These are phyloP conservation scores for Papilio glaucus DNA, from an alignment of 1,140 invertebrate genomes.

Conservation along the genomic window DNA sequence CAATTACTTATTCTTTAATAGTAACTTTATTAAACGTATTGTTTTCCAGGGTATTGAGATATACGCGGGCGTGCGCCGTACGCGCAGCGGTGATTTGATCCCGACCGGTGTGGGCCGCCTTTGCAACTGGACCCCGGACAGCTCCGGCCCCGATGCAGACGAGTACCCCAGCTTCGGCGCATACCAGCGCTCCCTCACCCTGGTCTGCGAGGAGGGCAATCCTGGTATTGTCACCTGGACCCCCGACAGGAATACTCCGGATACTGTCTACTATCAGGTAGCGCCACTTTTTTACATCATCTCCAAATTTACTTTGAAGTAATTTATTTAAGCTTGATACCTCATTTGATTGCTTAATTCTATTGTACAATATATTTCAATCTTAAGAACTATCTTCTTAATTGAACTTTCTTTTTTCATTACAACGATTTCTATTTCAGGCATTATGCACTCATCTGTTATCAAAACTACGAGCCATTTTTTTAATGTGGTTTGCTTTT, in stretches of 20 bases:
- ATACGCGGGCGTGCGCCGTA: slow-evolving; percentile 90
- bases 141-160: slow-evolving; percentile 88
- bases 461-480: not conserved
- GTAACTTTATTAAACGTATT: too few species aligned
- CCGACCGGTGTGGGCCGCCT: slow-evolving; percentile 91
- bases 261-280: slow-evolving; percentile 96
- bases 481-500: too few species aligned
- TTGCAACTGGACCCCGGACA: slow-evolving; percentile 93
- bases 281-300: not conserved
- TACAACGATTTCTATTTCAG: not conserved
- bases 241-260: slow-evolving; percentile 93
- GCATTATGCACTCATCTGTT: not conserved
- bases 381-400: not conserved
- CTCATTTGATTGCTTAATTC: not conserved
- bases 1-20: slow-evolving; percentile 22
- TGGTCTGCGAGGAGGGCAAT: slow-evolving; percentile 92
- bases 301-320: not conserved
- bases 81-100: slow-evolving; percentile 86
- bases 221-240: slow-evolving; percentile 94
- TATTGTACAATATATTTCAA: not conserved
- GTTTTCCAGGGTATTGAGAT: slow-evolving; percentile 88
- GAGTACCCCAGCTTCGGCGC: slow-evolving; percentile 94
- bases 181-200: slow-evolving; percentile 92
- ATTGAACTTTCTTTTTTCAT: not conserved
- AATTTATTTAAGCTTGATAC: not conserved